phyloP scores from a whole-genome alignment of 2,113 vertebrate species.

The Charina bottae region DNA sequence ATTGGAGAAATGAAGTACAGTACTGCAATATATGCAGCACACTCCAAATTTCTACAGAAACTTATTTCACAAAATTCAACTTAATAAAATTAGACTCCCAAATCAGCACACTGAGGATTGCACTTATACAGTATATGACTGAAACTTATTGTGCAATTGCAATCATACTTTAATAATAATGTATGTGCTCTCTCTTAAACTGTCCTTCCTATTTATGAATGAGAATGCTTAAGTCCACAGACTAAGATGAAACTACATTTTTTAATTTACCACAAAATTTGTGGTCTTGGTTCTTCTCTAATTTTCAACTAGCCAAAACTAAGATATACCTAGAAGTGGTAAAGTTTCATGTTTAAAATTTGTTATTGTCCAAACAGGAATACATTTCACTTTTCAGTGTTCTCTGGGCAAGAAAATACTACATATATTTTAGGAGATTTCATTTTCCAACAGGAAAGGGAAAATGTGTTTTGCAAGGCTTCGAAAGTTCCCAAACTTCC shows the following conservation, averaged over 20 bases:
- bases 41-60: background rate
- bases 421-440: background rate
- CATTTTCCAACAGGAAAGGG: background rate
- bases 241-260: background rate
- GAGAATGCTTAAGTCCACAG: background rate
- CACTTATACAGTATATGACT: background rate
- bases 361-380: background rate
- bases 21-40: background rate
- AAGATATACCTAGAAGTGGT: background rate
- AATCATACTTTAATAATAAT: too few relatives aligned
- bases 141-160: background rate
- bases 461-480: background rate
- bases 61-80: background rate
- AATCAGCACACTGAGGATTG: background rate
- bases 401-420: background rate
- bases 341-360: background rate
- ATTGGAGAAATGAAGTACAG: background rate
- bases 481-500: background rate
- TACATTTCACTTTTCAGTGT: background rate
- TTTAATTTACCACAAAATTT: background rate
- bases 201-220: background rate
- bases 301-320: background rate
- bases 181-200: background rate
- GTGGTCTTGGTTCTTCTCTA: background rate
- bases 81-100: background rate